Evolutionary conservation across 2,797 vertebrate genomes (phyloP).

Genomic region (Synanceia verrucosa): DNA sequence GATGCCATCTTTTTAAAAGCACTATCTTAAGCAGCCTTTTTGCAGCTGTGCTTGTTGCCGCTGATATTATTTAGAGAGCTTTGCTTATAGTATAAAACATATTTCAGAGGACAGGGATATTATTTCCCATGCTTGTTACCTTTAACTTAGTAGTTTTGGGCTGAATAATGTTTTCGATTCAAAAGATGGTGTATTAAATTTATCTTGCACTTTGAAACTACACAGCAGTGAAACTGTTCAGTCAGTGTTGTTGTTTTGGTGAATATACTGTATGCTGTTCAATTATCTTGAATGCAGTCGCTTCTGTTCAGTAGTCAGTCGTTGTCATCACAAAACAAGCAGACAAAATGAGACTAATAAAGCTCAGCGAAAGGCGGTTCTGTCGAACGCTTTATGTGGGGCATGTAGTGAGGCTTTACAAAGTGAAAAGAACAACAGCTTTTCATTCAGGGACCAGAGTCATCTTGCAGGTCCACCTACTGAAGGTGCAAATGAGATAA

Average conservation of each 20-base stretch:
- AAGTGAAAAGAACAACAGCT: neutral
- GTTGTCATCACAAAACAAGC: no score
- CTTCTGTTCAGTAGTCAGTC: slow-evolving; percentile 9
- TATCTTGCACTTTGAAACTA: slow-evolving; percentile 6
- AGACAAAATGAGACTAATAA: neutral
- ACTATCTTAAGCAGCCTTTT: slow-evolving; percentile 66
- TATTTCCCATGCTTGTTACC: slow-evolving; percentile 12
- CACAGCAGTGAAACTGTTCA: slow-evolving; percentile 1
- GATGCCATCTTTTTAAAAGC: slow-evolving; percentile 68
- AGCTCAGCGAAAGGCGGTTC: neutral
- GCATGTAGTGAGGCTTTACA: neutral
- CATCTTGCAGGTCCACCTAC: slow-evolving; percentile 7
- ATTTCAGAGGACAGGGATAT: slow-evolving; percentile 14
- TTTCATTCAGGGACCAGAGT: slow-evolving; percentile 6
- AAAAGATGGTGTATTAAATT: slow-evolving; percentile 11
- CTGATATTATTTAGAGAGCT: slow-evolving; percentile 46
- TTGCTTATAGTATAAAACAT: slow-evolving; percentile 38
- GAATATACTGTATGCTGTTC: neutral
- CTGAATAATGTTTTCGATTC: slow-evolving; percentile 21
- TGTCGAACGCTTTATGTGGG: neutral
- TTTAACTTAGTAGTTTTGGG: slow-evolving; percentile 2
- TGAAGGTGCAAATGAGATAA: slow-evolving; percentile 11
- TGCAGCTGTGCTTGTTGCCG: slow-evolving; percentile 50
- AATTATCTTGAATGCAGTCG: slow-evolving; percentile 3
- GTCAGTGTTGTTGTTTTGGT: slow-evolving; percentile 8